A percentile compares a stretch with the other conserved stretches of the same genome.
Evolutionary conservation across 2,797 vertebrate genomes (phyloP).

Genomic region (Micropoecilia bifurca): DNA sequence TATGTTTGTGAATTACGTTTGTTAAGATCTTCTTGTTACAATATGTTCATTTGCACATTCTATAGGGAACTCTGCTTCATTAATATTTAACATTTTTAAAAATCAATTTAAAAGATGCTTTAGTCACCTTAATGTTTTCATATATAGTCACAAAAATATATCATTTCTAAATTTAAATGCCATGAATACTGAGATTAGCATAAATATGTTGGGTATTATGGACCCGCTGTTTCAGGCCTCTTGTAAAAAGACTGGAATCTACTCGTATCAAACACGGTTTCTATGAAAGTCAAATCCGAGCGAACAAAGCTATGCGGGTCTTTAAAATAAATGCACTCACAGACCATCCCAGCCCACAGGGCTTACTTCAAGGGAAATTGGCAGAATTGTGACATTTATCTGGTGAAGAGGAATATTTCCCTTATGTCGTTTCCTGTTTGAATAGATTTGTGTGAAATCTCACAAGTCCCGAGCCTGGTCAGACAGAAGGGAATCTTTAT

Average conservation of each 20-base stretch:
- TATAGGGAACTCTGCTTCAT: conserved; percentile 44
- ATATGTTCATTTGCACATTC: conserved; percentile 15
- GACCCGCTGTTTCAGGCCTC: conserved; percentile 24
- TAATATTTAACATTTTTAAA: conserved; percentile 35
- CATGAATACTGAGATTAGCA: conserved; percentile 30
- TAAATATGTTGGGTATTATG: conserved; percentile 7
- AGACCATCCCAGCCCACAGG: conserved; percentile 46
- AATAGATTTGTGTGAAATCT: conserved; percentile 74
- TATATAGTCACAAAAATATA: conserved; percentile 17
- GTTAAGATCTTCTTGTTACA: conserved; percentile 42
- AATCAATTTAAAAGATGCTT: conserved; percentile 17
- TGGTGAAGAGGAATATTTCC: conserved; percentile 64
- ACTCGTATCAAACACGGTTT: conserved; percentile 38
- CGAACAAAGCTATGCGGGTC: conserved; percentile 64
- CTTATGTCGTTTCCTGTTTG: conserved; percentile 63
- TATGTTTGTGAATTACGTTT: conserved; percentile 48
- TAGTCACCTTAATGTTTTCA: conserved; percentile 20
- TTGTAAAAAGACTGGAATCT: conserved; percentile 39
- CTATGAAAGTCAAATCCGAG: conserved; percentile 70
- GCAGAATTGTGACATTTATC: conserved; percentile 73
- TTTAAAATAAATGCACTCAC: conserved; percentile 70
- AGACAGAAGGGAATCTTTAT: conserved; percentile 36
- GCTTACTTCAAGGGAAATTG: conserved; percentile 61
- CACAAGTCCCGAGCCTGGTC: conserved; percentile 30
- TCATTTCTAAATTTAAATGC: conserved; percentile 41